Evolutionary conservation across 2,797 vertebrate species (phyloP).

Genomic region (Trichosurus vulpecula): DNA sequence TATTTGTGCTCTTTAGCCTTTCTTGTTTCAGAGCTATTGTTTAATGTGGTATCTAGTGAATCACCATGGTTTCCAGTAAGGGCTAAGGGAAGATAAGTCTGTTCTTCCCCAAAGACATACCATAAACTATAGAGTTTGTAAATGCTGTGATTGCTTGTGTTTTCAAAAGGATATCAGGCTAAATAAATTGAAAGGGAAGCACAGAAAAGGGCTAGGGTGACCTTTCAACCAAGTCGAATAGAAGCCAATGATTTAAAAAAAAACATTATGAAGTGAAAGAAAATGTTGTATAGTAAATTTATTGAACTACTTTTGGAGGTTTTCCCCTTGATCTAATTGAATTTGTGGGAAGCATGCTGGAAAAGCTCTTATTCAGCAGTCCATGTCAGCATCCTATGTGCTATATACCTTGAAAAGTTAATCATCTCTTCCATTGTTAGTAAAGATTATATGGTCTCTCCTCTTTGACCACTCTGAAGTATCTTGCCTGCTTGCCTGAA

Average conservation of each 20-base stretch:
- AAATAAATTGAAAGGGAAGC: constrained; percentile 49
- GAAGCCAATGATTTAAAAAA: not conserved
- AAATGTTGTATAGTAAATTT: constrained; percentile 23
- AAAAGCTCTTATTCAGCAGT: constrained; percentile 33
- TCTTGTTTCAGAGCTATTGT: constrained; percentile 56
- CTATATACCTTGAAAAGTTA: not conserved
- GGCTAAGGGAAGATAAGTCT: not conserved
- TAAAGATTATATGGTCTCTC: constrained; percentile 9
- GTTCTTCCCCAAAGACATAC: not conserved
- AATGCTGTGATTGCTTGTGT: not conserved
- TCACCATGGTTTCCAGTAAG: constrained; percentile 2
- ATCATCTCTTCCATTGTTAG: not conserved
- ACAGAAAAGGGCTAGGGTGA: constrained; percentile 7
- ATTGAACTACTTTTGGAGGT: constrained; percentile 39
- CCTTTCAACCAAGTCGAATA: constrained; percentile 50
- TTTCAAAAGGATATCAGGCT: constrained; percentile 38
- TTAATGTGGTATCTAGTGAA: constrained; percentile 61
- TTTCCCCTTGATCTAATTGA: constrained; percentile 66
- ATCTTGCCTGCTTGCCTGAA: rapidly evolving
- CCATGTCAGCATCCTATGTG: constrained; percentile 4
- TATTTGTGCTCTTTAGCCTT: constrained; percentile 62
- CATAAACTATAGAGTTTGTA: not conserved
- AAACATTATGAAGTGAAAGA: constrained; percentile 12
- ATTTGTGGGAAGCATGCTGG: constrained; percentile 52
- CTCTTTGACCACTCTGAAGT: not conserved